These are phyloP conservation scores for Hemiscyllium ocellatum DNA, from an alignment of 2,113 vertebrate genomes.

Conservation along the genomic window DNA sequence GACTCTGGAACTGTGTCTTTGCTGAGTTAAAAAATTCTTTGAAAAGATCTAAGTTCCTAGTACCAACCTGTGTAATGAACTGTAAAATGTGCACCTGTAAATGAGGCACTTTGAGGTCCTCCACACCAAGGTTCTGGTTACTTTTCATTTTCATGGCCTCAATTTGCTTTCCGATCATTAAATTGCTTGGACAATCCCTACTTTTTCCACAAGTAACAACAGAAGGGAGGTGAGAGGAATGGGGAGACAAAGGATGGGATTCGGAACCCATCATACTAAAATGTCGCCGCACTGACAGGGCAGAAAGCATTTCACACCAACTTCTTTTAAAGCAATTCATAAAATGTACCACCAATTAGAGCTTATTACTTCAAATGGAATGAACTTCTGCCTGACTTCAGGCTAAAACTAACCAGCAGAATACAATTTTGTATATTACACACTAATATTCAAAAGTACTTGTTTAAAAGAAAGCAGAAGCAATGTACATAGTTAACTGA, in stretches of 20 bases:
- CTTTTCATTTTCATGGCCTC: not conserved
- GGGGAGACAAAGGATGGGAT: too few relatives aligned
- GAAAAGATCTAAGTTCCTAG: not conserved
- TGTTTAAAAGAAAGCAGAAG: too few relatives aligned
- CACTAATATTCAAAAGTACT: not conserved
- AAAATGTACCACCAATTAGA: too few relatives aligned
- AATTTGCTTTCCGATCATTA: not conserved
- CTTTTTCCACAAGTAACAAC: not conserved
- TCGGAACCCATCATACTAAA: not conserved
- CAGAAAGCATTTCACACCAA: too few relatives aligned
- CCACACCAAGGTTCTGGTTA: not conserved
- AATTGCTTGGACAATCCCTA: not conserved
- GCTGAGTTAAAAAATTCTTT: not conserved
- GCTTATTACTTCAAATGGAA: not conserved
- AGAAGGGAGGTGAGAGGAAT: not conserved
- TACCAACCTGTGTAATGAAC: too few relatives aligned
- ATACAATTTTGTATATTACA: not conserved
- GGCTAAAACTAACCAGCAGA: not conserved
- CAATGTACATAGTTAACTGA: too few relatives aligned
- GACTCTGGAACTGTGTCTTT: not conserved
- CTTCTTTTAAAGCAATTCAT: not conserved
- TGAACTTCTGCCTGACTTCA: not conserved
- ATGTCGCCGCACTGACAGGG: not conserved
- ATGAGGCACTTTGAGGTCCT: not conserved
- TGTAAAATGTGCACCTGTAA: not conserved